Conservation (phyloP, 2,113 vertebrate species). For the Ophiodon elongatus region DNA sequence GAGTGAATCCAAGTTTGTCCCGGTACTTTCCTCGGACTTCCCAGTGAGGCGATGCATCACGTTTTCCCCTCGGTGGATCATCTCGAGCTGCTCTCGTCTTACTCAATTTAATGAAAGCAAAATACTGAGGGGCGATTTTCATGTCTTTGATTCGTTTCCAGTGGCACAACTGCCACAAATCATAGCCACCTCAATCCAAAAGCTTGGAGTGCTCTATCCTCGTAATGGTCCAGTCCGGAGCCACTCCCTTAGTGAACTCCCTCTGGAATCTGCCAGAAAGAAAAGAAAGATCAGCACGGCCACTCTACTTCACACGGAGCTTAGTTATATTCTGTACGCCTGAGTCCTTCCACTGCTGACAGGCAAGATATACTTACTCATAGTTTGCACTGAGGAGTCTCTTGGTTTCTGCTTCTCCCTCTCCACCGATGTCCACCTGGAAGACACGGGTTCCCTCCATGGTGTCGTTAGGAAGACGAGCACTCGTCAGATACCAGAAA, state of each 20-base stretch:
- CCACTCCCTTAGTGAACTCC: constrained; percentile 94
- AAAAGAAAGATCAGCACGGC: neutral
- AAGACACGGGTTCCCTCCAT: constrained; percentile 87
- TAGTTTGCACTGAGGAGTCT: constrained; percentile 92
- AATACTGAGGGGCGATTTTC: neutral
- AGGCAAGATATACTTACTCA: constrained; percentile 86
- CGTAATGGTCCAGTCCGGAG: constrained; percentile 94
- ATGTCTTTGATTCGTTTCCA: constrained; percentile 25
- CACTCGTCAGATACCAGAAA: constrained; percentile 95
- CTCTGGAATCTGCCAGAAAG: constrained; percentile 89
- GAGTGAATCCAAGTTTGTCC: constrained; percentile 18
- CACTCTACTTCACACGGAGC: neutral
- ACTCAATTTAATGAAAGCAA: constrained; percentile 5
- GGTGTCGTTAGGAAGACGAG: constrained; percentile 84
- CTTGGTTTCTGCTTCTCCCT: constrained; percentile 85
- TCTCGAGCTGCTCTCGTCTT: neutral
- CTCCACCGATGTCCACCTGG: constrained; percentile 85
- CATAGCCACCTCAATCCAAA: constrained; percentile 82
- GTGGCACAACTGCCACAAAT: neutral
- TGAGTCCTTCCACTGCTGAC: neutral
- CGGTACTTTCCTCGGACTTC: neutral
- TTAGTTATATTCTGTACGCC: no score
- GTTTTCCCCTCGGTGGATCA: neutral
- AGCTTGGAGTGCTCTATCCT: constrained; percentile 93
- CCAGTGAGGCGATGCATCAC: neutral